Conservation (phyloP, 2,888 invertebrate species). For the Homarus gammarus region DNA sequence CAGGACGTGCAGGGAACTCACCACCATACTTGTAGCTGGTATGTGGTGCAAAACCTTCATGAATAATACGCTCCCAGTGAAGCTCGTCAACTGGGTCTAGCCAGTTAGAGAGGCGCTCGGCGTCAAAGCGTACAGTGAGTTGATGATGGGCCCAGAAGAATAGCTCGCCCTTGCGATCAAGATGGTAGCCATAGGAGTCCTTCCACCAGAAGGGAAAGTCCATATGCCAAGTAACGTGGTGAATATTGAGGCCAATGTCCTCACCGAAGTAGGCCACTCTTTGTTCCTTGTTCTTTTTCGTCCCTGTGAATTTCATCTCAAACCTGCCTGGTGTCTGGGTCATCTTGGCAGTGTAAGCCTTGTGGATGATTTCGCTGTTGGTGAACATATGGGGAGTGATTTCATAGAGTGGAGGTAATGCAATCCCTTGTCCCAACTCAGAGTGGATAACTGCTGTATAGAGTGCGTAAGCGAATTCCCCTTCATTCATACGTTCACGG, state of each 20-base stretch:
- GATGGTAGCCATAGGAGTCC: slow-evolving; percentile 61
- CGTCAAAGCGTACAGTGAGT: slow-evolving; percentile 82
- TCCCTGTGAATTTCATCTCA: slow-evolving; percentile 78
- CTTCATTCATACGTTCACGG: slow-evolving; percentile 84
- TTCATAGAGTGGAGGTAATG: slow-evolving; percentile 85
- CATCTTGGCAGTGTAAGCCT: slow-evolving; percentile 78
- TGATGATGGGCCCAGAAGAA: slow-evolving; percentile 78
- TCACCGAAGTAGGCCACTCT: slow-evolving; percentile 86
- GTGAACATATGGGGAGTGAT: slow-evolving; percentile 84
- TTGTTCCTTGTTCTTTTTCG: slow-evolving; percentile 81
- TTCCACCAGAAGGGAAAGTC: slow-evolving; percentile 73
- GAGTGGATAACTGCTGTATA: slow-evolving; percentile 83
- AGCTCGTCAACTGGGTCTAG: slow-evolving; percentile 76
- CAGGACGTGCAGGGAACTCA: slow-evolving; percentile 79
- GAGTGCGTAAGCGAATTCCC: slow-evolving; percentile 84
- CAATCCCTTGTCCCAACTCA: slow-evolving; percentile 80
- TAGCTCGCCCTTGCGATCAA: slow-evolving; percentile 78
- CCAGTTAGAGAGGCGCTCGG: slow-evolving; percentile 77
- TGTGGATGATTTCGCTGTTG: slow-evolving; percentile 83
- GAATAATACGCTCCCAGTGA: slow-evolving; percentile 76
- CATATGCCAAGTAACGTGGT: slow-evolving; percentile 80
- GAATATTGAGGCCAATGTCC: slow-evolving; percentile 85
- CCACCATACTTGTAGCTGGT: slow-evolving; percentile 83
- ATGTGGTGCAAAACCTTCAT: slow-evolving; percentile 83
- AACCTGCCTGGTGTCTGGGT: slow-evolving; percentile 77